Evolutionary conservation across 2,113 vertebrate species (phyloP).

Genomic region (Microcebus lehilahytsara): DNA sequence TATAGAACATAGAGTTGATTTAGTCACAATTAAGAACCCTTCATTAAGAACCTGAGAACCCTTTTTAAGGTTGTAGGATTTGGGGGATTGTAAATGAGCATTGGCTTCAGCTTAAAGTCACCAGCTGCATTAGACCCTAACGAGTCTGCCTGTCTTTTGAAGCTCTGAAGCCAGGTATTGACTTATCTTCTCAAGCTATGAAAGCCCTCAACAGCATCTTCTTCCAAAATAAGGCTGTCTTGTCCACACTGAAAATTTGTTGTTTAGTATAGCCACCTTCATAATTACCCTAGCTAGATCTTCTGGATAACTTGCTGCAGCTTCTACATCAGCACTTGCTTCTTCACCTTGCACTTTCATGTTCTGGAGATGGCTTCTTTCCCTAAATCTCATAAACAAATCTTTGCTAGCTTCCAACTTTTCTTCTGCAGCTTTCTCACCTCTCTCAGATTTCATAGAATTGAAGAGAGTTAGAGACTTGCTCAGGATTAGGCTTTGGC

Average conservation of each 20-base stretch:
- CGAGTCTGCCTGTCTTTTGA: background rate
- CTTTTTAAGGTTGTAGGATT: background rate
- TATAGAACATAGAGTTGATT: background rate
- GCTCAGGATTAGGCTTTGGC: background rate
- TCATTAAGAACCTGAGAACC: background rate
- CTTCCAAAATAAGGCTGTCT: background rate
- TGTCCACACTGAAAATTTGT: background rate
- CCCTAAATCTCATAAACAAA: background rate
- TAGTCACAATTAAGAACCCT: background rate
- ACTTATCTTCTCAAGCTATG: background rate
- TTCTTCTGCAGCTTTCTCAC: background rate
- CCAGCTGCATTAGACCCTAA: background rate
- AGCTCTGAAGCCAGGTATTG: background rate
- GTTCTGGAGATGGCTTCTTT: background rate
- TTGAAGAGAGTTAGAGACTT: background rate
- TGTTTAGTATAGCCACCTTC: background rate
- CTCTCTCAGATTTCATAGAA: background rate
- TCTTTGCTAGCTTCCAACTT: background rate
- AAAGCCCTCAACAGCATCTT: background rate
- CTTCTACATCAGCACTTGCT: background rate
- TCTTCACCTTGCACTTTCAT: background rate
- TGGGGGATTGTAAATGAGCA: background rate
- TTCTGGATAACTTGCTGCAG: background rate
- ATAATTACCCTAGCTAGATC: background rate
- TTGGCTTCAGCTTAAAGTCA: background rate